Conservation (phyloP, 2,888 invertebrate species). For the Ernsta delagoae region DNA sequence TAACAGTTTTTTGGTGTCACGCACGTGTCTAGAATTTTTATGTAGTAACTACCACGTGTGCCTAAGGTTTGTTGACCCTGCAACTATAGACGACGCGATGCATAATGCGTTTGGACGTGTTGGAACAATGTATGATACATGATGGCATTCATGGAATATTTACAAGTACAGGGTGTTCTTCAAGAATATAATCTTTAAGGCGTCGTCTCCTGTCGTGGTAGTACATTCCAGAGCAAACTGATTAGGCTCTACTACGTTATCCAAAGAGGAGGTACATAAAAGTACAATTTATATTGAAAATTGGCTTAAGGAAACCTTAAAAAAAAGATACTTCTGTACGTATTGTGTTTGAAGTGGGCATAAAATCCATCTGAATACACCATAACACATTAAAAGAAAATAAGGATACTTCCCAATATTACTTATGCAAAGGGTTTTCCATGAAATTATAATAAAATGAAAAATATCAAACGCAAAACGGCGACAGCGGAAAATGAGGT, state of each 20-base stretch:
- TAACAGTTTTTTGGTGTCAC: slow-evolving; percentile 25
- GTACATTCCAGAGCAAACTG: too few species aligned
- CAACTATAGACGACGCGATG: not conserved
- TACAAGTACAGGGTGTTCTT: not conserved
- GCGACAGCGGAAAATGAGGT: slow-evolving; percentile 36
- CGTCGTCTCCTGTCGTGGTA: too few species aligned
- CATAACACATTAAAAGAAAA: not conserved
- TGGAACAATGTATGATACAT: not conserved
- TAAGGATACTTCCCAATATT: not conserved
- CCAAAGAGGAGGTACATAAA: too few species aligned
- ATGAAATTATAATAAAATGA: slow-evolving; percentile 41
- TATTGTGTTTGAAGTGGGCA: too few species aligned
- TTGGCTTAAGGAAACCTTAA: too few species aligned
- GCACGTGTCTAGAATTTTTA: slow-evolving; percentile 23
- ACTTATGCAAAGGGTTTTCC: slow-evolving; percentile 36
- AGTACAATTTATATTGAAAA: too few species aligned
- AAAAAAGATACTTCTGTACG: too few species aligned
- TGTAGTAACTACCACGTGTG: slow-evolving; percentile 9
- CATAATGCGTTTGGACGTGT: not conserved
- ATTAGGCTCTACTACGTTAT: too few species aligned
- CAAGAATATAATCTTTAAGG: not conserved
- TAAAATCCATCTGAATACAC: not conserved
- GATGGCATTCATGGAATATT: too few species aligned
- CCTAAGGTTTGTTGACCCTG: slow-evolving; percentile 13
- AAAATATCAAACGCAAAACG: slow-evolving; percentile 46